A percentile compares a stretch with the other conserved stretches of the same genome.
Conservation (phyloP, 2,113 vertebrate genomes). For the Grammomys dolichurus region DNA sequence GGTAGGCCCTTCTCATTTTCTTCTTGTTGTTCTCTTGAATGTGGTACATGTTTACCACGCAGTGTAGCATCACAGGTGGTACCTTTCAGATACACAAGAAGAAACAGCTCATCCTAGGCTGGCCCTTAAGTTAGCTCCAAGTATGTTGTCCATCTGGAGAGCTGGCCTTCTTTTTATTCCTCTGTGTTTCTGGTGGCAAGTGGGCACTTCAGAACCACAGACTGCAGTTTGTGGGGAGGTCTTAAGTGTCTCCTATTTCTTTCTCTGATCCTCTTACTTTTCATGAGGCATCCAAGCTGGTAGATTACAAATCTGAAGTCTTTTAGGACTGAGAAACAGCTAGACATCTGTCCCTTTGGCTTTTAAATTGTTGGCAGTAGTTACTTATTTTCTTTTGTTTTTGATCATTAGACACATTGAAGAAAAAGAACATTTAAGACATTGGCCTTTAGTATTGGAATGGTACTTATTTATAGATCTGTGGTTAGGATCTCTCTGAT, state of each 20-base stretch:
- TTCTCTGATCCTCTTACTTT: not conserved
- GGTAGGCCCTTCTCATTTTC: not conserved
- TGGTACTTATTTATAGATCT: not conserved
- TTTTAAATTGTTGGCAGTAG: not conserved
- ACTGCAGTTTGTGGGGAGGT: not conserved
- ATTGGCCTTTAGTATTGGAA: not conserved
- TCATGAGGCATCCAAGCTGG: not conserved
- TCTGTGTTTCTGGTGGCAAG: not conserved
- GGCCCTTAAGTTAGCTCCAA: not conserved
- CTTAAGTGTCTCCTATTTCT: not conserved
- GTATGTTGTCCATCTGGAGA: not conserved
- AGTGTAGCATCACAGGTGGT: too few species aligned
- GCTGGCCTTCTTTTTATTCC: not conserved
- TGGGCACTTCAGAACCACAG: not conserved
- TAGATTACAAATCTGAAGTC: not conserved
- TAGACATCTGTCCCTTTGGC: not conserved
- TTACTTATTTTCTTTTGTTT: conserved; percentile 4
- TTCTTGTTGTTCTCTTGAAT: not conserved
- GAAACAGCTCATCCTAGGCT: not conserved
- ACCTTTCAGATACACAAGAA: not conserved
- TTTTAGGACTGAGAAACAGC: not conserved
- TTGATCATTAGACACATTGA: not conserved
- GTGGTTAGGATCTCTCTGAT: not conserved
- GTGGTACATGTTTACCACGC: not conserved
- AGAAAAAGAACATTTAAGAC: not conserved